phyloP scores from a whole-genome alignment of 2,797 vertebrate species.

The Lates japonicus region DNA sequence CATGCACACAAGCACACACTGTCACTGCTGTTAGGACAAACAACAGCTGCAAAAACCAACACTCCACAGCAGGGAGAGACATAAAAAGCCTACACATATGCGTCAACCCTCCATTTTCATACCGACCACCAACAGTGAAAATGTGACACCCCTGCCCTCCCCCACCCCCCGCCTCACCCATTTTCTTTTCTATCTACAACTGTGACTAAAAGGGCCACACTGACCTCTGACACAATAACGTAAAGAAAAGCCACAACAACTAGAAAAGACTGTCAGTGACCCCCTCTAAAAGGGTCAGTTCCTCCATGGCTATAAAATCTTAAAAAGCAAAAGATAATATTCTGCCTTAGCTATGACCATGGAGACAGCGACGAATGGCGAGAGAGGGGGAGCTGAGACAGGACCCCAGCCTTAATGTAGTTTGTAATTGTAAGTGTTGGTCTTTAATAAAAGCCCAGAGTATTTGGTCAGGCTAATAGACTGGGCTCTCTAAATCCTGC shows the following conservation, averaged over 20 bases:
- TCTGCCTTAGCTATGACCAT: conserved; percentile 50
- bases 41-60: conserved; percentile 18
- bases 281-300: conserved; percentile 79
- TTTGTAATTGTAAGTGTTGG: conserved; percentile 88
- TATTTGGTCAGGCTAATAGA: conserved; percentile 88
- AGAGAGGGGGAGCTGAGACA: conserved; percentile 62
- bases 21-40: conserved; percentile 1
- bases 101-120: conserved; percentile 35
- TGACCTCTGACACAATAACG: conserved; percentile 69
- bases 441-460: conserved; percentile 85
- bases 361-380: conserved; percentile 62
- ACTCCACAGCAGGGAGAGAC: conserved; percentile 10
- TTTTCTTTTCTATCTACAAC: conserved; percentile 51
- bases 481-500: conserved; percentile 85
- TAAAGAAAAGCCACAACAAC: conserved; percentile 65
- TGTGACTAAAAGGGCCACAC: conserved; percentile 75
- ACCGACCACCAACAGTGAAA: conserved; percentile 35
- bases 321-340: conserved; percentile 79
- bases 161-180: conserved; percentile 20
- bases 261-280: conserved; percentile 73
- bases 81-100: conserved; percentile 39
- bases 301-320: conserved; percentile 74
- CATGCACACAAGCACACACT: conserved; percentile 4
- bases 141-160: conserved; percentile 40
- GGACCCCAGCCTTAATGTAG: conserved; percentile 83